Conservation (phyloP, 2,797 vertebrate genomes). For the Parotocinclus haroldoi region DNA sequence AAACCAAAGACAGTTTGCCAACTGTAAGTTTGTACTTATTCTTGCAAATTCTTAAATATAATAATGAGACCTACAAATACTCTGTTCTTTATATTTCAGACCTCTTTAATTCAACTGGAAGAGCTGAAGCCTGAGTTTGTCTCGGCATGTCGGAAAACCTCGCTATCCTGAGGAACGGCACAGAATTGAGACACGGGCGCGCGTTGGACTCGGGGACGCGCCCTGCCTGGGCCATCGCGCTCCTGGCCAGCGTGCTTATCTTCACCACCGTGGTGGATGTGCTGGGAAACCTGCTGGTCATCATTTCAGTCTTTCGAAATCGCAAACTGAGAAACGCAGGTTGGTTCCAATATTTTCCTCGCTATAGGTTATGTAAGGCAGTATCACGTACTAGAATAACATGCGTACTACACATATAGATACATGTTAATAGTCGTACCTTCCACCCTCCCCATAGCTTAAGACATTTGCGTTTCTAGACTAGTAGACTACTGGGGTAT, state of each 20-base stretch:
- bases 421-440: too few relatives aligned
- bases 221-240: constrained; percentile 65
- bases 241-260: constrained; percentile 69
- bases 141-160: constrained; percentile 64
- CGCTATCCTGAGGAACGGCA: constrained; percentile 56
- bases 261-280: constrained; percentile 73
- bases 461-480: too few relatives aligned
- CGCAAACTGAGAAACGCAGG: constrained; percentile 74
- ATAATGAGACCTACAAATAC: neutral
- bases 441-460: too few relatives aligned
- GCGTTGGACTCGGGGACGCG: constrained; percentile 54
- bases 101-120: constrained; percentile 7
- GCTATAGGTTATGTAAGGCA: too few relatives aligned
- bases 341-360: constrained; percentile 19
- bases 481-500: too few relatives aligned
- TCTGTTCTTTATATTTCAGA: constrained; percentile 1
- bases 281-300: constrained; percentile 71
- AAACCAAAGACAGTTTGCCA: neutral
- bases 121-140: neutral
- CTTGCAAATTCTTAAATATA: too few relatives aligned
- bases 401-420: too few relatives aligned
- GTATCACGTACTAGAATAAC: too few relatives aligned
- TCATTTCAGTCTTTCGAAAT: constrained; percentile 72
- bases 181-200: constrained; percentile 46
- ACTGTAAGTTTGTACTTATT: neutral